phyloP scores from a whole-genome alignment of 2,888 invertebrate genomes.

The Teleogryllus oceanicus region DNA sequence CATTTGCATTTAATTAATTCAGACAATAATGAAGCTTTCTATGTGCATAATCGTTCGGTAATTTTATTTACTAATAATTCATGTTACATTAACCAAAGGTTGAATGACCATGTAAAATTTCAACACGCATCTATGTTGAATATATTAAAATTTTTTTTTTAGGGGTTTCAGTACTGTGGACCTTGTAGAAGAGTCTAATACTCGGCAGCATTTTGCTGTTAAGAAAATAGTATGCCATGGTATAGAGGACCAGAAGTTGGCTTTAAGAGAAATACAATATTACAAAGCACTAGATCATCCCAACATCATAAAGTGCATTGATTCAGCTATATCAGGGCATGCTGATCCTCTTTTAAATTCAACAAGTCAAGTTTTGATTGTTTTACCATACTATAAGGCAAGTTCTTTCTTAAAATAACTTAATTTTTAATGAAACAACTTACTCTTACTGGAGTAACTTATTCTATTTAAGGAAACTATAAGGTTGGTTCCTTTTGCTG shows the following conservation, averaged over 20 bases:
- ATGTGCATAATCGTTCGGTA: too few species aligned
- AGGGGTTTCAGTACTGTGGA: conserved; percentile 81
- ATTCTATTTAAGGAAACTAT: too few species aligned
- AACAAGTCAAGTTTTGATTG: conserved; percentile 67
- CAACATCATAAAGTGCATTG: conserved; percentile 69
- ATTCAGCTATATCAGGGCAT: conserved; percentile 59
- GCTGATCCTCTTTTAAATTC: conserved; percentile 63
- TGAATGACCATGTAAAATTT: not conserved
- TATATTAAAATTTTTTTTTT: conserved; percentile 41
- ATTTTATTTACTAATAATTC: too few species aligned
- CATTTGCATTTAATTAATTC: too few species aligned
- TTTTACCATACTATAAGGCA: conserved; percentile 71
- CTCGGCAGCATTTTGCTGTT: conserved; percentile 66
- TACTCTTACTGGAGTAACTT: too few species aligned
- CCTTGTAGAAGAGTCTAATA: conserved; percentile 65
- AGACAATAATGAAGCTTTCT: too few species aligned
- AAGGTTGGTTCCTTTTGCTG: too few species aligned
- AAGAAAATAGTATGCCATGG: conserved; percentile 80
- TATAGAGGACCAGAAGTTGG: conserved; percentile 68
- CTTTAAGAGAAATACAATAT: conserved; percentile 69
- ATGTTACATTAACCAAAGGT: too few species aligned
- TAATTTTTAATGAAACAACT: too few species aligned
- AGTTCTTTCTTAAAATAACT: conserved; percentile 34
- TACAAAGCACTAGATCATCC: conserved; percentile 67
- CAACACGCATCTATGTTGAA: not conserved